Percentiles rank a stretch among this genome's conserved stretches.
These are phyloP conservation scores for Acrossocheilus fasciatus DNA, from an alignment of 2,797 vertebrate genomes.

Conservation along the genomic window DNA sequence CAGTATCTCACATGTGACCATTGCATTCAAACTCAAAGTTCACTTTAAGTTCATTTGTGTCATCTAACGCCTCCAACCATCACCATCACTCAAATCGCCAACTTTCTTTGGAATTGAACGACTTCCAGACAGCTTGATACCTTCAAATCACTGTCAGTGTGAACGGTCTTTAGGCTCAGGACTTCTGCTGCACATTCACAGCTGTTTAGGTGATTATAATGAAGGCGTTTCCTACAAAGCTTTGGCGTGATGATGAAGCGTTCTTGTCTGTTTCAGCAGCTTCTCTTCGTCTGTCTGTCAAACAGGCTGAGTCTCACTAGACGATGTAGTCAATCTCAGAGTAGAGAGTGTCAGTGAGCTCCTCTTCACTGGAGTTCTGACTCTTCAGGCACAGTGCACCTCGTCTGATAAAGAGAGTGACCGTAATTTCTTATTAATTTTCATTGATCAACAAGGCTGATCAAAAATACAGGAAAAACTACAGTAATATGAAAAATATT, in stretches of 20 bases:
- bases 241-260: constrained; percentile 9
- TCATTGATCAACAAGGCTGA: background rate
- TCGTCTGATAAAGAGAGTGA: constrained; percentile 67
- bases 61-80: background rate
- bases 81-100: background rate
- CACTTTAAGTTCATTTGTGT: background rate
- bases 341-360: constrained; percentile 75
- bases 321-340: constrained; percentile 82
- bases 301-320: constrained; percentile 55
- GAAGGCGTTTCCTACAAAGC: constrained; percentile 29
- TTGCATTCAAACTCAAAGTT: background rate
- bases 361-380: constrained; percentile 78
- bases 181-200: background rate
- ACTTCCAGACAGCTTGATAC: background rate
- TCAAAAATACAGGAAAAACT: background rate
- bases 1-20: background rate
- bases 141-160: constrained; percentile 1
- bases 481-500: background rate
- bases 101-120: background rate
- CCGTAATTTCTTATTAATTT: background rate
- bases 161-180: background rate
- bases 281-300: background rate
- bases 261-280: background rate
- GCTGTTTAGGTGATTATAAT: constrained; percentile 18
- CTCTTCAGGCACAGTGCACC: constrained; percentile 79